Base-by-base conservation (phyloP, 1,140 invertebrate genomes). In the Lethrus apterus region DNA sequence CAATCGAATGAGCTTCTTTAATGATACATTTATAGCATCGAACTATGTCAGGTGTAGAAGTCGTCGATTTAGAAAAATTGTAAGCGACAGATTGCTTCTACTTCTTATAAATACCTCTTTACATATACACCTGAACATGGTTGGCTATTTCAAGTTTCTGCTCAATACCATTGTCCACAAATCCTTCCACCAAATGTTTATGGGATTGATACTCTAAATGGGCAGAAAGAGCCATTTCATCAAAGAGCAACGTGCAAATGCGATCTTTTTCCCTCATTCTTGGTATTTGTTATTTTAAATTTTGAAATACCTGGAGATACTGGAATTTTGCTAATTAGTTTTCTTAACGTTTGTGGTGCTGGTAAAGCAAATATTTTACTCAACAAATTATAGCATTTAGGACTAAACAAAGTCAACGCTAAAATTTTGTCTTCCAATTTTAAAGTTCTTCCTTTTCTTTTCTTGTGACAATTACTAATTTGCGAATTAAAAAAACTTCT, bases 371-470 rank as follows among this genome's bases (percentile, higher is more conserved):
- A 36, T 1, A 55, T 21, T 46, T 31, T 56, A 44, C 46, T 20
- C 15, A 59, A 52, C 2, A 54, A 35, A 38, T 46, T 59, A 34
- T 59, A 58, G 3, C 44, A 50, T 35, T 55, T 57, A 19, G 44
- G 50, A 20, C 48, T 55, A 2, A 43, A 38, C 21, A 60, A 17
- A 10, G 51, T 31, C 15, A 59, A 18, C 23, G 50, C 40, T 29
- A 57, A 20, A 5, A 51, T 32, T 51, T 57, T 59, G 31, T 59
- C 56, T 11, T 54, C 44, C 7, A 21, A 26, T n/a, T 50, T 40
- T n/a, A n/a, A n/a, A n/a, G n/a, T n/a, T n/a, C n/a, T n/a, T n/a
- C n/a, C n/a, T n/a, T n/a, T n/a, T n/a, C n/a, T n/a, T n/a, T n/a
- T n/a, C n/a, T n/a, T n/a, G n/a, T n/a, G n/a, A n/a, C n/a, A n/a